Evolutionary conservation across 2,113 vertebrate genomes (phyloP).

Genomic region (Hiodon alosoides): DNA sequence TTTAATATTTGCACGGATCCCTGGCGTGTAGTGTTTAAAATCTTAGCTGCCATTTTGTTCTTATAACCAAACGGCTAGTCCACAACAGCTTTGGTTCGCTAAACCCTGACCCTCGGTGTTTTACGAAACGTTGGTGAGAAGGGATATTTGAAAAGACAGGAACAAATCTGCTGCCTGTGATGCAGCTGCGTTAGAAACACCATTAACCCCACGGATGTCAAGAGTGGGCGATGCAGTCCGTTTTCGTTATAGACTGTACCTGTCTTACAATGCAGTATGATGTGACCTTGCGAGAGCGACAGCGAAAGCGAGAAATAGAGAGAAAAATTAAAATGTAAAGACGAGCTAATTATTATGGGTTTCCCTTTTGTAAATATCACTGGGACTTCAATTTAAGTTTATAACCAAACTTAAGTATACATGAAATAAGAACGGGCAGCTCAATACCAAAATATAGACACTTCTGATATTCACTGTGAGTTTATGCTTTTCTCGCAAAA

Average conservation of each 20-base stretch:
- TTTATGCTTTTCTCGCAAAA: no score
- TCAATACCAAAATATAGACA: no score
- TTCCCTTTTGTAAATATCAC: no score
- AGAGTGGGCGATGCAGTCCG: conserved; percentile 9
- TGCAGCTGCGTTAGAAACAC: neutral
- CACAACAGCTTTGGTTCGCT: neutral
- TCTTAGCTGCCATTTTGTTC: conserved; percentile 35
- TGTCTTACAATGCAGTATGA: conserved; percentile 33
- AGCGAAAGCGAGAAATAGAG: conserved; percentile 12
- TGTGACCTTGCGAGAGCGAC: conserved; percentile 50
- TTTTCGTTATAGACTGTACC: neutral
- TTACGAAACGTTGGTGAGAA: neutral
- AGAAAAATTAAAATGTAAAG: neutral
- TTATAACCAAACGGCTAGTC: conserved; percentile 11
- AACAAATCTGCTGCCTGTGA: neutral
- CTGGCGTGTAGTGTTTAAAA: neutral
- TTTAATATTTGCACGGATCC: neutral
- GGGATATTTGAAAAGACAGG: neutral
- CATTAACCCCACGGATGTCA: neutral
- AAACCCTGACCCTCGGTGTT: conserved; percentile 23
- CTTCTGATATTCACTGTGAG: no score
- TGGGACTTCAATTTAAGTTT: no score
- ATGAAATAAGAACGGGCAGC: no score
- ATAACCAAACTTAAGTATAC: no score
- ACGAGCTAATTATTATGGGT: no score